Percentiles rank a stretch among this genome's conserved stretches.
Conservation (phyloP, 2,888 invertebrate genomes). For the Troides helena region DNA sequence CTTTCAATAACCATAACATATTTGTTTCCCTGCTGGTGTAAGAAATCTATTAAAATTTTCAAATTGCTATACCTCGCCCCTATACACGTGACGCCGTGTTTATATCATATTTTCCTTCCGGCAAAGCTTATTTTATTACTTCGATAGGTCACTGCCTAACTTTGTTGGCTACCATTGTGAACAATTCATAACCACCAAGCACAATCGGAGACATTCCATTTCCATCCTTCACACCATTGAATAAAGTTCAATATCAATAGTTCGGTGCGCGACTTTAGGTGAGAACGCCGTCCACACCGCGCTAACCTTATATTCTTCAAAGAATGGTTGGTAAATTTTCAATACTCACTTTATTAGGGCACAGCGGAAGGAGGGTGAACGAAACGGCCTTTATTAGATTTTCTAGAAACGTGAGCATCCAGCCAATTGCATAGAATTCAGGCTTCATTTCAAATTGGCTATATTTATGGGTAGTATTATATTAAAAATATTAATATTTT, state of each 20-base stretch:
- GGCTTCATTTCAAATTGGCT: constrained; percentile 39
- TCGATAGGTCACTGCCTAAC: constrained; percentile 48
- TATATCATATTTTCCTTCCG: constrained; percentile 64
- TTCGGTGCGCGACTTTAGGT: constrained; percentile 42
- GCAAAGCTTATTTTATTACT: constrained; percentile 62
- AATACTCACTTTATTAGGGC: constrained; percentile 80
- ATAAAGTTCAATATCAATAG: constrained; percentile 40
- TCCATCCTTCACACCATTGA: not conserved
- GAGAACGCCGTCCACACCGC: constrained; percentile 59
- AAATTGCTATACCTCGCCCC: constrained; percentile 18
- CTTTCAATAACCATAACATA: not conserved
- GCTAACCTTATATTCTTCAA: constrained; percentile 76
- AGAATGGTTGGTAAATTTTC: constrained; percentile 81
- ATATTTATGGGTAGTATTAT: not conserved
- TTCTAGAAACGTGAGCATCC: constrained; percentile 68
- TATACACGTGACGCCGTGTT: constrained; percentile 48
- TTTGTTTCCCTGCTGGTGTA: constrained; percentile 8
- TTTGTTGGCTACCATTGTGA: constrained; percentile 44
- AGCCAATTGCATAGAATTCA: constrained; percentile 51
- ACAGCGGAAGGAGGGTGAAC: constrained; percentile 66
- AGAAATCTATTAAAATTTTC: constrained; percentile 28
- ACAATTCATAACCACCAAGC: constrained; percentile 50
- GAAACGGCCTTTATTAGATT: constrained; percentile 78
- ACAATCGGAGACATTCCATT: constrained; percentile 29
- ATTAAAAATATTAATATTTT: no score